Conservation (phyloP, 2,888 invertebrate species). For the Acanthoscelides obtectus region DNA sequence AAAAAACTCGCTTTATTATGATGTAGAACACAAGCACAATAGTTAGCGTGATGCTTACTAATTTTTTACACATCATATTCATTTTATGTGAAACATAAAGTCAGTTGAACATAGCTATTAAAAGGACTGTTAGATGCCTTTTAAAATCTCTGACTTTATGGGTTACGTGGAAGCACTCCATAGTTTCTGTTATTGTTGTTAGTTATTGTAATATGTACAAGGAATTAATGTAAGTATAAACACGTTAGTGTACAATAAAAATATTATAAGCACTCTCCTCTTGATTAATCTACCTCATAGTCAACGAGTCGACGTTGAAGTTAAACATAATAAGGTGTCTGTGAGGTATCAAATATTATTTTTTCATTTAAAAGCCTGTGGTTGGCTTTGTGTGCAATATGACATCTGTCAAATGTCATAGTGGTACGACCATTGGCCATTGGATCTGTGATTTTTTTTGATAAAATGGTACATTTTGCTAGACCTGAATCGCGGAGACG, state of each 20-base stretch:
- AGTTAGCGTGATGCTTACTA: background rate
- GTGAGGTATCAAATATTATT: no score
- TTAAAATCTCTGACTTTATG: background rate
- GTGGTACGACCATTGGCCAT: no score
- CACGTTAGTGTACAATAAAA: background rate
- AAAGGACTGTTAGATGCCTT: background rate
- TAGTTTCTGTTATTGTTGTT: background rate
- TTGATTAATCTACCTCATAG: background rate
- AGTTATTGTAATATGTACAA: background rate
- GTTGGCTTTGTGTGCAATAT: no score
- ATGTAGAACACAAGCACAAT: background rate
- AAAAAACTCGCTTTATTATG: background rate
- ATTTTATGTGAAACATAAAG: background rate
- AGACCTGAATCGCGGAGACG: no score
- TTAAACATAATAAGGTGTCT: no score
- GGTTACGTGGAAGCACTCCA: background rate
- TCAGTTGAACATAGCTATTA: background rate
- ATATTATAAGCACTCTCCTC: background rate
- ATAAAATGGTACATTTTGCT: no score
- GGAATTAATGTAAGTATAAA: background rate
- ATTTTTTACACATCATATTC: background rate
- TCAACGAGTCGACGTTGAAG: no score
- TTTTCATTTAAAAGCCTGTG: no score
- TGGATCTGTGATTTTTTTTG: no score
- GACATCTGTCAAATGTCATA: no score